Percentiles rank a stretch among this genome's conserved stretches.
These are phyloP conservation scores for Garrulus glandarius DNA, from an alignment of 2,797 vertebrate species.

Conservation along the genomic window DNA sequence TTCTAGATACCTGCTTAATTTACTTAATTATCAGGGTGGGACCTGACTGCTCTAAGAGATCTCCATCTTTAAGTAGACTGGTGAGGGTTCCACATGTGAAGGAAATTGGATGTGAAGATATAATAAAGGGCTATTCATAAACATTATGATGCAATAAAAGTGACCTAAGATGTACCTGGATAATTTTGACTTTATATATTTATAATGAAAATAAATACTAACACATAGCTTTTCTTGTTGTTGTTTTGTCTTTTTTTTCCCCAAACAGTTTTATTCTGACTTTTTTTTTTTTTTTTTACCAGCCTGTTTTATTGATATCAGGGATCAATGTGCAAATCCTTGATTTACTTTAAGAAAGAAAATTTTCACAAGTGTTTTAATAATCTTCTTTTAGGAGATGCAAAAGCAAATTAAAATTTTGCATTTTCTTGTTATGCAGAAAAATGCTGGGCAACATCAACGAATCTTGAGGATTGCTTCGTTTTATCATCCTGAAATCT, in stretches of 20 bases:
- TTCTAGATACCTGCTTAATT: neutral
- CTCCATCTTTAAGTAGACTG: neutral
- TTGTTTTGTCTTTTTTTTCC: accelerated
- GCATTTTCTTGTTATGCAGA: neutral
- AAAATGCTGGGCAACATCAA: neutral
- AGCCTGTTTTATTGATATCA: neutral
- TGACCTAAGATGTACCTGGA: neutral
- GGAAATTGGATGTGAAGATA: neutral
- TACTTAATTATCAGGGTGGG: neutral
- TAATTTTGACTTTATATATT: neutral
- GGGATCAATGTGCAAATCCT: neutral
- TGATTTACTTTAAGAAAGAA: neutral
- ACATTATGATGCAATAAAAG: neutral
- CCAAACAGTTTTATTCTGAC: accelerated
- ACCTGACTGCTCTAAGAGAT: neutral
- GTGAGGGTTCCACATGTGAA: neutral
- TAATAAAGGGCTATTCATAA: neutral
- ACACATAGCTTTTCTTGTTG: neutral
- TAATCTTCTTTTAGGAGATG: neutral
- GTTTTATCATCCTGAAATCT: neutral
- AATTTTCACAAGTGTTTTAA: neutral
- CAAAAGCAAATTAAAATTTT: neutral
- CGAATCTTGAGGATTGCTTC: neutral
- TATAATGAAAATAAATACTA: neutral
- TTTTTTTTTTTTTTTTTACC: neutral